Conservation (phyloP, 2,888 invertebrate genomes). For the Globia sparganii region DNA sequence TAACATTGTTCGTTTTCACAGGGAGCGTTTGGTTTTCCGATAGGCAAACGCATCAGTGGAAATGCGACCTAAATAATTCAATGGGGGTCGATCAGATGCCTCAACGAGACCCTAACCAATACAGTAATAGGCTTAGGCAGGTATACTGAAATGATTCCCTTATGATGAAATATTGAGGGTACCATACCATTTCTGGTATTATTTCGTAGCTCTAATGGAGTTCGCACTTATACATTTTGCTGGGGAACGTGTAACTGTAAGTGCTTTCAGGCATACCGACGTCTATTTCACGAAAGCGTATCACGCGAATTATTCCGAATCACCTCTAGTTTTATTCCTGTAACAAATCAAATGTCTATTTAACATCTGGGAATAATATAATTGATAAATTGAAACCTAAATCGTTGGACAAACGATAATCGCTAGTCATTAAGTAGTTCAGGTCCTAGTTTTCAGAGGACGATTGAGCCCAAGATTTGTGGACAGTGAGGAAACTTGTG, state of each 20-base stretch:
- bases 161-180: conserved; percentile 38
- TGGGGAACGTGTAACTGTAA: conserved; percentile 33
- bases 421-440: conserved; percentile 41
- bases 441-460: conserved; percentile 42
- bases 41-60: conserved; percentile 79
- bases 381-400: conserved; percentile 49
- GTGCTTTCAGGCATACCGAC: conserved; percentile 38
- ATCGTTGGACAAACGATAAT: conserved; percentile 57
- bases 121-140: conserved; percentile 45
- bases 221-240: conserved; percentile 35
- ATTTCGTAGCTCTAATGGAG: conserved; percentile 60
- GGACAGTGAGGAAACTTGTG: conserved; percentile 50
- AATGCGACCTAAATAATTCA: conserved; percentile 82
- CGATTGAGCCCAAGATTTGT: conserved; percentile 61
- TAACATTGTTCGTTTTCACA: conserved; percentile 71
- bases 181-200: conserved; percentile 36
- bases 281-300: conserved; percentile 36
- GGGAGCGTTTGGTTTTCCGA: conserved; percentile 75
- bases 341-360: conserved; percentile 52
- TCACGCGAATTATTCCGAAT: conserved; percentile 35
- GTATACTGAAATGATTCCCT: conserved; percentile 51
- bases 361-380: conserved; percentile 33
- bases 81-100: conserved; percentile 67
- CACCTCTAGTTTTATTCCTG: conserved; percentile 26
- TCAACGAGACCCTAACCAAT: conserved; percentile 42